phyloP scores from a whole-genome alignment of 2,888 invertebrate species.

The Crioceris asparagi region DNA sequence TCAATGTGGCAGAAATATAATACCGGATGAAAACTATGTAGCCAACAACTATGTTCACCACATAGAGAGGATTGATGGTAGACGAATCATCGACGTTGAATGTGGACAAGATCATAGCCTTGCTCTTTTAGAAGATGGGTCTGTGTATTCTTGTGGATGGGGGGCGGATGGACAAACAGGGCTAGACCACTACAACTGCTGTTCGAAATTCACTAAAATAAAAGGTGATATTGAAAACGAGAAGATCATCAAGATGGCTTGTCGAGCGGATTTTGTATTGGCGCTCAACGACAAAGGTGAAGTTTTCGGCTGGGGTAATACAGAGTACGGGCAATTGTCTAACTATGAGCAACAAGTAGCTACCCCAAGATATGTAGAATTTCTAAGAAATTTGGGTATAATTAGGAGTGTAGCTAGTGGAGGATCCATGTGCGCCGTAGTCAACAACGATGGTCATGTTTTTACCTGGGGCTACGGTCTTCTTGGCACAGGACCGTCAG shows the following conservation, averaged over 20 bases:
- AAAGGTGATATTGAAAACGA: slow-evolving; percentile 77
- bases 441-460: slow-evolving; percentile 74
- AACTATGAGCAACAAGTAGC: slow-evolving; percentile 58
- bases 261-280: slow-evolving; percentile 75
- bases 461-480: slow-evolving; percentile 93
- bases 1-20: slow-evolving; percentile 79
- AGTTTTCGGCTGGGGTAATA: slow-evolving; percentile 95
- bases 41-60: slow-evolving; percentile 56
- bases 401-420: slow-evolving; percentile 73
- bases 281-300: slow-evolving; percentile 84
- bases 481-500: slow-evolving; percentile 77
- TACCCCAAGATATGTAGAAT: slow-evolving; percentile 53
- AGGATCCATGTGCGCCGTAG: slow-evolving; percentile 74
- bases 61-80: slow-evolving; percentile 51
- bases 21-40: slow-evolving; percentile 62
- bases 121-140: slow-evolving; percentile 67
- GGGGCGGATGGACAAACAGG: slow-evolving; percentile 94
- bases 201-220: slow-evolving; percentile 48
- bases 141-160: slow-evolving; percentile 84
- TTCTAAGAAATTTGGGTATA: slow-evolving; percentile 58
- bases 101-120: slow-evolving; percentile 91
- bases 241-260: slow-evolving; percentile 68
- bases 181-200: slow-evolving; percentile 55
- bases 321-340: slow-evolving; percentile 78
- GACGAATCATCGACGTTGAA: slow-evolving; percentile 53